Base-by-base conservation (phyloP, 2,797 vertebrate species). In the Galagoides demidoff region DNA sequence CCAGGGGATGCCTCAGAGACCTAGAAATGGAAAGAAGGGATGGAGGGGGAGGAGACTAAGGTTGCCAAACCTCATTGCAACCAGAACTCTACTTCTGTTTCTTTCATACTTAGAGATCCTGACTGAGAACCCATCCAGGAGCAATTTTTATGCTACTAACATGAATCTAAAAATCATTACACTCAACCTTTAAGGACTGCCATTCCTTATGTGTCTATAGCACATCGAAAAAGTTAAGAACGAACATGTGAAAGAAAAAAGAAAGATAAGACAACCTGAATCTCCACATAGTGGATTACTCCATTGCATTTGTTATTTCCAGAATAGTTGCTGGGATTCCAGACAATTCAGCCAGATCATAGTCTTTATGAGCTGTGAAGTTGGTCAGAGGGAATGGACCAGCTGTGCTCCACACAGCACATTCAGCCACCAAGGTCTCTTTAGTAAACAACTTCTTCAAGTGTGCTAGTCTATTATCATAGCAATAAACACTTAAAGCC, bases 401-500 rank as follows among this genome's bases (percentile, higher is more conserved):
- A 64, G 78, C 37, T 89, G 39, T 70, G 63, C 31, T 59, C 45
- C 77, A 89, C 63, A 71, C 74, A 59, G 85, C n/a, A n/a, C 23
- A 37, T 37, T 85, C 85, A 87, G 74, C 39, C 93, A 61, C 71
- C 59, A 79, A 68, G 82, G 68, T 96, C 91, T 95, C 95, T 95
- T 94, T 78, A 87, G 77, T 66, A 92, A 93, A 88, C 86, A 68
- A 71, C 77, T 91, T 94, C 79, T 73, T 92, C 88, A 87, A 95
- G 91, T 82, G 79, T 22, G 12, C 61, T 39, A 71, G 66, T 85
- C 92, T 90, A 14, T 91, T 86, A 78, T 94, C 84, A 95, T 45
- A 89, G 86, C 68, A 76, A 85, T 92, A 85, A 94, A 71, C 89
- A 74, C 93, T 89, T 37, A 57, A 73, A 84, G 71, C 55, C 89